A percentile compares a stretch with the other conserved stretches of the same genome.
These are phyloP conservation scores for Polymixis flavicincta DNA, from an alignment of 2,888 invertebrate genomes.

Conservation along the genomic window DNA sequence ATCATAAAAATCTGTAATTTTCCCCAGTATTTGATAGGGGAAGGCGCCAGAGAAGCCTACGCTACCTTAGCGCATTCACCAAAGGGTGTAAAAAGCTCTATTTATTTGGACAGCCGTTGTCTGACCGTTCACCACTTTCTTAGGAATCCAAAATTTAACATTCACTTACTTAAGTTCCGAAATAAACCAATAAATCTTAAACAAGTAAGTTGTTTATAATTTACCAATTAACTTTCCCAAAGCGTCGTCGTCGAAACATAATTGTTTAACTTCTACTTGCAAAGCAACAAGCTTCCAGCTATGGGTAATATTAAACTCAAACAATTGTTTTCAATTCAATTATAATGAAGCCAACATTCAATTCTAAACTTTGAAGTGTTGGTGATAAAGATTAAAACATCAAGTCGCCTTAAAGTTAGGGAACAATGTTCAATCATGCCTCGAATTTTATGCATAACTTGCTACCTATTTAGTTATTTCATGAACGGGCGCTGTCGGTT, in stretches of 20 bases:
- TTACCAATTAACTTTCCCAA: constrained; percentile 12
- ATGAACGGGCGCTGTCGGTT: no score
- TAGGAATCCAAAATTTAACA: background rate
- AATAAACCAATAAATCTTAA: constrained; percentile 9
- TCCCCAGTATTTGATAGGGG: background rate
- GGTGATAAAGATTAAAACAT: constrained; percentile 27
- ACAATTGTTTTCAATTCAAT: constrained; percentile 48
- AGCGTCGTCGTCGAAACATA: constrained; percentile 19
- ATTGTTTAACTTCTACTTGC: constrained; percentile 44
- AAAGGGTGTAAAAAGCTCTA: background rate
- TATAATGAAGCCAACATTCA: constrained; percentile 24
- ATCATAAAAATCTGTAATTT: background rate
- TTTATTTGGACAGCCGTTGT: background rate
- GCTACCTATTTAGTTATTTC: no score
- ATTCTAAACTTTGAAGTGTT: constrained; percentile 31
- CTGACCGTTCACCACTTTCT: background rate
- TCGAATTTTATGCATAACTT: background rate
- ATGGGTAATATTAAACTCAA: constrained; percentile 37
- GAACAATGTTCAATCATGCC: background rate
- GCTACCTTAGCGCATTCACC: no score
- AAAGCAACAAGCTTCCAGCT: constrained; percentile 28
- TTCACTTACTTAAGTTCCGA: background rate
- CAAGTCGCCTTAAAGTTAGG: constrained; percentile 5
- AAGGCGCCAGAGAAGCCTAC: no score
- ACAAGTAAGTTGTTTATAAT: constrained; percentile 19